Evolutionary conservation across 2,888 invertebrate species (phyloP), one percentile per base, ranked within the genome.

Genomic region (Drepana falcataria): DNA sequence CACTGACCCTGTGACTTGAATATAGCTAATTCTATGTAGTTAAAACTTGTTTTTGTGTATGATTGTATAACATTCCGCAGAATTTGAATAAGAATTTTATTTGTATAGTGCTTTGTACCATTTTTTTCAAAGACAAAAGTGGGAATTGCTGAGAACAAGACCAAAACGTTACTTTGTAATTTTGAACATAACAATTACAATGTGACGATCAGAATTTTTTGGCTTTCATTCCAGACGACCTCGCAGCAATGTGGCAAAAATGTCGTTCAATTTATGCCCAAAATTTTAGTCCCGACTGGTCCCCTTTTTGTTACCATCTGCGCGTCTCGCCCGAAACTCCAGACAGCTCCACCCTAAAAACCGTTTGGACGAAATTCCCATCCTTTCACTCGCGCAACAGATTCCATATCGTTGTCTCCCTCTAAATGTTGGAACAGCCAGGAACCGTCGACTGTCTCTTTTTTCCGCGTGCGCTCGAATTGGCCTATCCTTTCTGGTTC

Each of bases 321-420:
- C 89, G 82, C 81, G 80, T 77, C 79, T 79, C 77, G 75, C 75
- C 81, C 83, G 72, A 83, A 81, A 83, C 75, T 87, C 88, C 88
- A 89, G 88, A 89, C 90, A 86, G 86, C 91, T 90, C 91, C 91
- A 90, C 91, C 91, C 91, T 89, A 87, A 88, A 87, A 89, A 88
- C 85, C 80, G 85, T 87, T 89, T 87, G 85, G 80, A 79, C 73
- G 71, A 76, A 75, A 77, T 81, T 83, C 82, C 75, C 83, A 81
- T 79, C 80, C 87, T 75, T 82, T 90, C 85, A 73, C 85, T 79
- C 90, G 68, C 77, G 66, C 71, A 77, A 79, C 80, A 79, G 78
- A 80, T 77, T 70, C 64, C 64, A 77, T 87, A 83, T 74, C 65
- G 79, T 77, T 78, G 75, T 88, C 90, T 81, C 84, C 77, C 69